phyloP scores from a whole-genome alignment of 2,888 invertebrate species.

The Brenthis ino region DNA sequence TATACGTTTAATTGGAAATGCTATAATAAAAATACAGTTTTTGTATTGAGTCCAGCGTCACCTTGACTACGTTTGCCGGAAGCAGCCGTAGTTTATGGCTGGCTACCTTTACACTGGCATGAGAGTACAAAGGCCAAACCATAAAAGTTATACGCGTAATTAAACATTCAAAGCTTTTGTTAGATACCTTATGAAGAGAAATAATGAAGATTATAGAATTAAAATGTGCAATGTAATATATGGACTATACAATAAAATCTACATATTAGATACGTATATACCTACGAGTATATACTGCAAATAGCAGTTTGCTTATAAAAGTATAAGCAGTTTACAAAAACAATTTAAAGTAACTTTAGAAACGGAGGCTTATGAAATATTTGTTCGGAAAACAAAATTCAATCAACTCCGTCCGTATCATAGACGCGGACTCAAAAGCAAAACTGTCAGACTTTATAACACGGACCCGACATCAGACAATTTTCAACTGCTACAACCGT shows the following conservation, averaged over 20 bases:
- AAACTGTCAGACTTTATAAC: conserved; percentile 10
- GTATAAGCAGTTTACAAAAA: no score
- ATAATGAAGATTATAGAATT: conserved; percentile 9
- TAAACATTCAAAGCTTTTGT: conserved; percentile 26
- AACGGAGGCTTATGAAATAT: background rate
- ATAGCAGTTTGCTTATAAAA: no score
- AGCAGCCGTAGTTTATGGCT: conserved; percentile 24
- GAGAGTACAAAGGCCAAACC: conserved; percentile 25
- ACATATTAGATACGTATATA: no score
- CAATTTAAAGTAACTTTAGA: background rate
- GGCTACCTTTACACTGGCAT: conserved; percentile 16
- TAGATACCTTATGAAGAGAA: conserved; percentile 11
- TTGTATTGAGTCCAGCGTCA: conserved; percentile 20
- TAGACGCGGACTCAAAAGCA: background rate
- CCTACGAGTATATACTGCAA: no score
- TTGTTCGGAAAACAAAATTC: background rate
- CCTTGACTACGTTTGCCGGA: conserved; percentile 28
- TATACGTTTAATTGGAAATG: background rate
- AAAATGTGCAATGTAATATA: background rate
- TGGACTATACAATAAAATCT: background rate
- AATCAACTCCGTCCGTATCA: background rate
- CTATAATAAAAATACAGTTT: background rate
- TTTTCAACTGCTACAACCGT: conserved; percentile 1
- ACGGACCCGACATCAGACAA: background rate
- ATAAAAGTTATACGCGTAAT: conserved; percentile 27